A percentile compares a stretch with the other conserved stretches of the same genome.
These are phyloP conservation scores for Ginglymostoma cirratum DNA, from an alignment of 2,113 vertebrate species.

Conservation along the genomic window DNA sequence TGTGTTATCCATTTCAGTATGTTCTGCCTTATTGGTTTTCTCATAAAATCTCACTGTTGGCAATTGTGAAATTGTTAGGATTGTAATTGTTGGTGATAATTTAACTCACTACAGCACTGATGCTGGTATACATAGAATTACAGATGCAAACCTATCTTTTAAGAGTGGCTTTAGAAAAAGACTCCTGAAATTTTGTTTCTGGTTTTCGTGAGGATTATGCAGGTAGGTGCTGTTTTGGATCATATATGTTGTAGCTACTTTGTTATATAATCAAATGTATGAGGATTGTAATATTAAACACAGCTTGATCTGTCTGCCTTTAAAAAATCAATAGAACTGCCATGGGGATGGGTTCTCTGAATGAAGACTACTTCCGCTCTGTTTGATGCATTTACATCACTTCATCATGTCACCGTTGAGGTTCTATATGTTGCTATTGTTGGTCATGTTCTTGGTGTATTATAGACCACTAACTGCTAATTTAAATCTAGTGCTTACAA, in stretches of 20 bases:
- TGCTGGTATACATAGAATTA: background rate
- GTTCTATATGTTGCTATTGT: background rate
- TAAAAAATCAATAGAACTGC: background rate
- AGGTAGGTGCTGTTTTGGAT: background rate
- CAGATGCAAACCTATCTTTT: background rate
- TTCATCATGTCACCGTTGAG: background rate
- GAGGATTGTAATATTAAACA: background rate
- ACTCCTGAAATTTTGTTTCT: background rate
- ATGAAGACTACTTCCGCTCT: background rate
- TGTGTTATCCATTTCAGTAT: background rate
- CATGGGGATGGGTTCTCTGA: background rate
- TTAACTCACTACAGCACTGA: slow-evolving; percentile 2
- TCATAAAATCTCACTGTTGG: slow-evolving; percentile 29
- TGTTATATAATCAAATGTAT: background rate
- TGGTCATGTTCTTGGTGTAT: background rate
- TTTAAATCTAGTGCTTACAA: background rate
- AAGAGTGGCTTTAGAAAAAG: background rate
- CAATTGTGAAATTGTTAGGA: slow-evolving; percentile 14
- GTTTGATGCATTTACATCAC: background rate
- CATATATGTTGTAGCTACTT: background rate
- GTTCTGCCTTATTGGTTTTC: slow-evolving; percentile 20
- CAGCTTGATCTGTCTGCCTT: background rate
- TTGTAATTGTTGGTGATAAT: slow-evolving; percentile 21
- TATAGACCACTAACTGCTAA: background rate
- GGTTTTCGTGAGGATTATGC: too few relatives aligned